Evolutionary conservation across 2,888 invertebrate species (phyloP).

Genomic region (Eilema griseolum): DNA sequence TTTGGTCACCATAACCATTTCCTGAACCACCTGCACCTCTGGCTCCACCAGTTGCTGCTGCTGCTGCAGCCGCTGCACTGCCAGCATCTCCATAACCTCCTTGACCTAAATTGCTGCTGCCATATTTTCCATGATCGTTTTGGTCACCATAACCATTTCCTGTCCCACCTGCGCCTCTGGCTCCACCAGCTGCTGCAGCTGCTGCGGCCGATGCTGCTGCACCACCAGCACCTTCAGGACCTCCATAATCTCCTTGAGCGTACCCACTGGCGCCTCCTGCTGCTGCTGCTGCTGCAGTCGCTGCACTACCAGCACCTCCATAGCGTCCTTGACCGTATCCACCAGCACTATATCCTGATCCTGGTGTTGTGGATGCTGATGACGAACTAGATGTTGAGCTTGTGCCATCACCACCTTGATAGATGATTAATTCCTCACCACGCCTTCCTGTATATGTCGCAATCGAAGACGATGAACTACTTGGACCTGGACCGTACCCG

Average conservation of each 20-base stretch:
- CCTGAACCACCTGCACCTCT: conserved; percentile 4
- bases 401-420: conserved; percentile 8
- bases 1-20: conserved; percentile 10
- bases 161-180: background rate
- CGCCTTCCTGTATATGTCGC: background rate
- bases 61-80: conserved; percentile 14
- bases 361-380: conserved; percentile 15
- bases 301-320: background rate
- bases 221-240: background rate
- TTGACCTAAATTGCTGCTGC: background rate
- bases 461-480: background rate
- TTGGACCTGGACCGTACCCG: background rate
- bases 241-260: background rate
- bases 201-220: conserved; percentile 12
- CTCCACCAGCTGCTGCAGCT: background rate
- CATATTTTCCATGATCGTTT: too few species aligned
- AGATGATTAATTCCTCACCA: background rate
- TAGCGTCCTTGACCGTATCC: background rate
- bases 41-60: background rate
- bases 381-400: conserved; percentile 18
- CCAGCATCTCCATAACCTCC: background rate
- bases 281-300: conserved; percentile 13
- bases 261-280: background rate
- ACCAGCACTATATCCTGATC: conserved; percentile 5
- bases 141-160: too few species aligned